Evolutionary conservation across 2,113 vertebrate genomes (phyloP).

Genomic region (Danionella cerebrum): DNA sequence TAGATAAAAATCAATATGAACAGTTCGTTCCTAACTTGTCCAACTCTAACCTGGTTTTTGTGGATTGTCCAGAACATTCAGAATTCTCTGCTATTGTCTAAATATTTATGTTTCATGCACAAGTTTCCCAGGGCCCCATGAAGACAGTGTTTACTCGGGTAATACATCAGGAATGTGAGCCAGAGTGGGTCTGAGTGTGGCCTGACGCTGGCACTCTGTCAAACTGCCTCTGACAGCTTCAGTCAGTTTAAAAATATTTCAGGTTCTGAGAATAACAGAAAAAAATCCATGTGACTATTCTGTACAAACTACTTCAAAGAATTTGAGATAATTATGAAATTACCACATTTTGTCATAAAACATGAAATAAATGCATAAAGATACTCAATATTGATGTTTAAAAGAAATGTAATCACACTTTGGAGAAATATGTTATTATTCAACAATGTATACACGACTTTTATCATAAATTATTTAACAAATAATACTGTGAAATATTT

Average conservation of each 20-base stretch:
- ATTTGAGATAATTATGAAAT: background rate
- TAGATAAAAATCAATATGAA: background rate
- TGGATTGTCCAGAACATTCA: slow-evolving; percentile 22
- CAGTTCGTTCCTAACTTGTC: background rate
- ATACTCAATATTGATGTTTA: too few species aligned
- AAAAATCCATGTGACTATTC: too few species aligned
- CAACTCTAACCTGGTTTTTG: slow-evolving; percentile 12
- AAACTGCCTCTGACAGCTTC: slow-evolving; percentile 34
- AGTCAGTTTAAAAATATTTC: too few species aligned
- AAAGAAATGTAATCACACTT: too few species aligned
- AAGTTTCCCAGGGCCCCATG: slow-evolving; percentile 36
- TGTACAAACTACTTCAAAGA: too few species aligned
- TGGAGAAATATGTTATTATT: too few species aligned
- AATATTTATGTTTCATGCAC: slow-evolving; percentile 45
- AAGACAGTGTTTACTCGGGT: slow-evolving; percentile 42
- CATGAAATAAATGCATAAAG: too few species aligned
- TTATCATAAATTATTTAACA: too few species aligned
- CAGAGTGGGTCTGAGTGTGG: slow-evolving; percentile 17
- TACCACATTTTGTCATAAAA: background rate
- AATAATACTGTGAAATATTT: too few species aligned
- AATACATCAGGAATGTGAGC: slow-evolving; percentile 40
- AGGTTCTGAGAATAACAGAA: too few species aligned
- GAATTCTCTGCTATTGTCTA: slow-evolving; percentile 33
- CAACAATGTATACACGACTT: too few species aligned
- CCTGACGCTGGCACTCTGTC: slow-evolving; percentile 18